Base-by-base conservation (phyloP, 2,888 invertebrate genomes). In the Azorinus chamasolen region DNA sequence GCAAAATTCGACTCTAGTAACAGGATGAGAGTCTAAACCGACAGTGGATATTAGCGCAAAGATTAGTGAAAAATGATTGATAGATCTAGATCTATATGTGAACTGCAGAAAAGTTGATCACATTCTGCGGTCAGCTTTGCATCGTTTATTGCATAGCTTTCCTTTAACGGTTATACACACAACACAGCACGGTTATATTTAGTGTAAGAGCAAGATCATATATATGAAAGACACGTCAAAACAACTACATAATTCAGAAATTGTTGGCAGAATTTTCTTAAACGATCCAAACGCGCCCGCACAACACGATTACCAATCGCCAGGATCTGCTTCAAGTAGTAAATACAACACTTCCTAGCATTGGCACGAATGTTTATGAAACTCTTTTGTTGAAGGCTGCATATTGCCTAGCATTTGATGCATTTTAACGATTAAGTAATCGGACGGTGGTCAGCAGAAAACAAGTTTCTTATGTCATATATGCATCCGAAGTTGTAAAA, bases 391-490 rank as follows among this genome's bases (percentile, higher is more conserved):
- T 68, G 41, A 43, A 32, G 51, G 51, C 66, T 25, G 73, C 72
- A 37, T 73, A 50, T 55, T 14, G 55, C 16, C 16, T 78, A 18
- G 72, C 78, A 12, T 69, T 69, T 53, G 65, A 54, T 65, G 73
- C 65, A 16, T 57, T 69, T 22, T 62, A 70, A 4, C 14, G 70
- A 37, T 69, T 78, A 12, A 64, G 72, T 20, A 66, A 32, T 4
- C 10, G 4, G 32, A 10, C 32, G 32, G 32, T 32, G 4, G 32
- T 32, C 32, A 32, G 32, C 32, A n/a, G 32, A 32, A 32, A 32
- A 32, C 32, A 32, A 32, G 32, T 32, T 6, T 32, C 32, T 32
- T 10, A 10, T 10, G 32, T 32, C 32, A 6, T 32, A 32, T 6
- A 32, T 32, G 32, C 10, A 32, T 32, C 32, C 32, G 32, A 32